A percentile compares a stretch with the other conserved stretches of the same genome.
These are phyloP conservation scores for Nymphalis io DNA, from an alignment of 1,140 invertebrate genomes.

Conservation along the genomic window DNA sequence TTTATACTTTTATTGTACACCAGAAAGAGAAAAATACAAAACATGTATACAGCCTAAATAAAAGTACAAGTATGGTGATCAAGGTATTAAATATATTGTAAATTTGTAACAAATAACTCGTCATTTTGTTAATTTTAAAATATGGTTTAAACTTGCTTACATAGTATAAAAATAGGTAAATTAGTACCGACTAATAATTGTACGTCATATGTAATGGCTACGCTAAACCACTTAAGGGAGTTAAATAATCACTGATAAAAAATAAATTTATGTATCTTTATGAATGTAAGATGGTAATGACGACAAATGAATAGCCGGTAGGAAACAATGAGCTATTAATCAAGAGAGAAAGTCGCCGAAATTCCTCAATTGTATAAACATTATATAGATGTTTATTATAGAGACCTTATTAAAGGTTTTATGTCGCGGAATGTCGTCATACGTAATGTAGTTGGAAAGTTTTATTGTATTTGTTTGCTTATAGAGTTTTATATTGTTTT, in stretches of 20 bases:
- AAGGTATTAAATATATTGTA: no score
- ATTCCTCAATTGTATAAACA: conserved; percentile 34
- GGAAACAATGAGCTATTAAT: conserved; percentile 35
- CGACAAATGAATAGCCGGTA: conserved; percentile 25
- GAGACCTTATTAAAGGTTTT: not conserved
- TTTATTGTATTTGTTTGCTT: not conserved
- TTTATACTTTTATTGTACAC: no score
- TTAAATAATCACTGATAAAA: not conserved
- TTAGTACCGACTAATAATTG: no score
- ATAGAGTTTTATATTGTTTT: no score
- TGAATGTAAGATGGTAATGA: conserved; percentile 17
- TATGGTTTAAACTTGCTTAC: no score
- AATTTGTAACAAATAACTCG: no score
- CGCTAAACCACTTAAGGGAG: not conserved
- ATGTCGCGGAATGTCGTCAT: not conserved
- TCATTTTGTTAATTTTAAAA: no score
- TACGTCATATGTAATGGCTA: no score
- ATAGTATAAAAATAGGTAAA: no score
- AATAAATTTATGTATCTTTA: conserved; percentile 9
- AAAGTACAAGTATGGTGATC: no score
- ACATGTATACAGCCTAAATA: no score
- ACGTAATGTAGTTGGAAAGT: not conserved
- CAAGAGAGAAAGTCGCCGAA: conserved; percentile 36
- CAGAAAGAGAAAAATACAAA: no score
- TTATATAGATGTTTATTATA: conserved; percentile 9